phyloP scores from a whole-genome alignment of 2,113 vertebrate genomes.

The Ivindomyrus marchei region DNA sequence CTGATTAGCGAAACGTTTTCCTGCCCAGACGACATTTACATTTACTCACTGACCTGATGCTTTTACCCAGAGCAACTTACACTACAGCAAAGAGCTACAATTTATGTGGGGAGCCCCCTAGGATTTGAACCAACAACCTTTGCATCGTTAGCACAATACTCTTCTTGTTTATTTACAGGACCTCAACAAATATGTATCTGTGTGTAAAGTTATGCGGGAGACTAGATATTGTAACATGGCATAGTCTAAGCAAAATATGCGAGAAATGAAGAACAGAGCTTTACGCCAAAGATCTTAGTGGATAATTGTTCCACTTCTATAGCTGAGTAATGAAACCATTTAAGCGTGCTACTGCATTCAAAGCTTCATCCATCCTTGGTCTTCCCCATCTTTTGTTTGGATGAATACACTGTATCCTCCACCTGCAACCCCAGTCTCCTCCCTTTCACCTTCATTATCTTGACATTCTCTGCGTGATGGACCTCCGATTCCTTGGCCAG shows the following conservation, averaged over 20 bases:
- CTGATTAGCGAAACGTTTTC: constrained; percentile 53
- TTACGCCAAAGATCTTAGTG: neutral
- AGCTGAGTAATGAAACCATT: constrained; percentile 26
- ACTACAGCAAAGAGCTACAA: neutral
- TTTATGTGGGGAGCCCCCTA: neutral
- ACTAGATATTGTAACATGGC: neutral
- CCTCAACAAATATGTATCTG: constrained; percentile 36
- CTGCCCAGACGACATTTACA: constrained; percentile 46
- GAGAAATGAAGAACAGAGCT: neutral
- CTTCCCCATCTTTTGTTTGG: neutral
- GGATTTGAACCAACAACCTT: neutral
- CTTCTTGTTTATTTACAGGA: constrained; percentile 40
- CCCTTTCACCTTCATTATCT: constrained; percentile 71
- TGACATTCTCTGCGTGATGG: constrained; percentile 63
- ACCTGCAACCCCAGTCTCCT: neutral
- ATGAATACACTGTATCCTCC: neutral
- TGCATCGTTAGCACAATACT: neutral
- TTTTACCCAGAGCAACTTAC: neutral
- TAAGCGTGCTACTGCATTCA: constrained; percentile 58
- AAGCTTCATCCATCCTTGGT: constrained; percentile 29
- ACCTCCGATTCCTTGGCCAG: constrained; percentile 64
- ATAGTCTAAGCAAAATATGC: neutral
- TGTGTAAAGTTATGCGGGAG: constrained; percentile 16
- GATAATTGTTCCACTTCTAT: neutral
- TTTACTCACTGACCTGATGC: neutral